Evolutionary conservation across 30 jellyfish, hydroid and myxozoan species (phyloP), one percentile per base, ranked within the genome.

Genomic region (Hydractinia echinata): DNA sequence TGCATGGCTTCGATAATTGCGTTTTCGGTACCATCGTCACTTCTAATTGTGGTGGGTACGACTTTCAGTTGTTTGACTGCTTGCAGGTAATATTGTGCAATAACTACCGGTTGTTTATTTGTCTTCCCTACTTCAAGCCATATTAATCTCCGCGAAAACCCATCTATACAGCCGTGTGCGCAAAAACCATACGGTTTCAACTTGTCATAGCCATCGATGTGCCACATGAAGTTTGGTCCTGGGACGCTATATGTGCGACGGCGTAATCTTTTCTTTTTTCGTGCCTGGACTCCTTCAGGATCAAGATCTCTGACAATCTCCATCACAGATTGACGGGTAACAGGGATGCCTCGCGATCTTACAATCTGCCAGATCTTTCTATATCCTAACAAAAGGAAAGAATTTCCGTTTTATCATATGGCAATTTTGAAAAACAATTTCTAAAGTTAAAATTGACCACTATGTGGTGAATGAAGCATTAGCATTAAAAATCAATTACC

Each of bases 11-110:
- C 79, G 10, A 83, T 79, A 51, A 68, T 50, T 58, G 73, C 53
- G 71, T 83, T 83, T 80, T 83, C 91, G 54, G 91, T 83, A 48
- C 91, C 91, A 21, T 83, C 82, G 66, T 83, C 91, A 50, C 83
- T 50, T 73, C 91, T 54, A 55, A 73, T 73, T 55, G 6, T 73
- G 56, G 66, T 53, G 20, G 91, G 91, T 10, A 76, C 86, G 49
- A 85, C 91, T 67, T 81, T 74, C 14, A 83, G 88, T 58, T 83
- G 91, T 60, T 83, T 61, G 21, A 73, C 86, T 67, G 86, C 86
- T 72, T 83, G 86, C 66, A 83, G 54, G 66, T 50, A 83, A 56
- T 44, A 69, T 73, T 55, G 72, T 54, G 72, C 86, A 72, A 83
- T 69, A 48, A 72, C 82, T n/a, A 49, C 61, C 39, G 86, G 91